phyloP scores from a whole-genome alignment of 2,797 vertebrate species.

The Poeciliopsis gracilis region DNA sequence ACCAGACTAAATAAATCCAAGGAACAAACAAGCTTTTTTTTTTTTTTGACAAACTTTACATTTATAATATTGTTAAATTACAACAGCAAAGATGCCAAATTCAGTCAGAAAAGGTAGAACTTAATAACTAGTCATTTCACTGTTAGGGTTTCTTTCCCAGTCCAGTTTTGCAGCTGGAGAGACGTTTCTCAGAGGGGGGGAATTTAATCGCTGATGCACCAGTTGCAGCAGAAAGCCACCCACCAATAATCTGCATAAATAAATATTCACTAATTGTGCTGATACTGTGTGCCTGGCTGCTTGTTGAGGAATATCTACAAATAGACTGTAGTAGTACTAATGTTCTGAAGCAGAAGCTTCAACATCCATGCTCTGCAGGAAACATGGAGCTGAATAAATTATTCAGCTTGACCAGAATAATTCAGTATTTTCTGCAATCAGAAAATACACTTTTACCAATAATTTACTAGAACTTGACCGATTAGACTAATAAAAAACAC shows the following conservation, averaged over 20 bases:
- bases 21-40: too few species aligned
- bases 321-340: conserved; percentile 14
- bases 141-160: conserved; percentile 42
- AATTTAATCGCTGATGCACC: conserved; percentile 54
- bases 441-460: not conserved
- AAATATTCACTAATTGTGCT: conserved; percentile 55
- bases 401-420: not conserved
- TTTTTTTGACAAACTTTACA: too few species aligned
- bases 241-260: conserved; percentile 51
- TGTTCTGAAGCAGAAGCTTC: conserved; percentile 15
- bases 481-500: not conserved
- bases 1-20: too few species aligned
- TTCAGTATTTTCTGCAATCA: not conserved
- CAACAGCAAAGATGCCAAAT: not conserved
- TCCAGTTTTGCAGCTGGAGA: conserved; percentile 28
- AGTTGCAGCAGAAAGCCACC: conserved; percentile 52
- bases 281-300: conserved; percentile 30
- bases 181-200: conserved; percentile 27
- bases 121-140: conserved; percentile 4
- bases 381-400: not conserved
- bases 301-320: conserved; percentile 17
- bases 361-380: not conserved
- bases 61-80: too few species aligned
- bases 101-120: not conserved
- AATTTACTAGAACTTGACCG: not conserved